Percentiles rank a stretch among this genome's conserved stretches.
Conservation (phyloP, 2,888 invertebrate species). For the Coronaproctus castanopsis region DNA sequence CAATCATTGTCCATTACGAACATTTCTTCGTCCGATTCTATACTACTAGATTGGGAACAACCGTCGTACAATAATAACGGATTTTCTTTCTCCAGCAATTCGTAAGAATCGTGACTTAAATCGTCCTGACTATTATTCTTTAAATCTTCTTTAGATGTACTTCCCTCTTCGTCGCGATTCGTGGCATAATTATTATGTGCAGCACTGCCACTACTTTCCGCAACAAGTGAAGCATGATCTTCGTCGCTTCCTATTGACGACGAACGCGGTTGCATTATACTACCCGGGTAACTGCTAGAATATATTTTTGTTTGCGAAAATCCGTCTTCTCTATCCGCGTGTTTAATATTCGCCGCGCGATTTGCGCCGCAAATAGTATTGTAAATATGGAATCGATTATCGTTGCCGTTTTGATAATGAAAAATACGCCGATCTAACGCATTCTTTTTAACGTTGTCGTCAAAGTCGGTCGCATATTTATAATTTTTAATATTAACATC, state of each 20-base stretch:
- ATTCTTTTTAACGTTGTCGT: constrained; percentile 2
- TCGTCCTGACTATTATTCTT: constrained; percentile 48
- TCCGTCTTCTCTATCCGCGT: too few relatives aligned
- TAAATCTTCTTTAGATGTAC: constrained; percentile 20
- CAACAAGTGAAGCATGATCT: constrained; percentile 38
- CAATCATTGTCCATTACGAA: constrained; percentile 53
- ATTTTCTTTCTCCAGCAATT: constrained; percentile 50
- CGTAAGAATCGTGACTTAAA: constrained; percentile 72
- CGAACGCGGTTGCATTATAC: constrained; percentile 37
- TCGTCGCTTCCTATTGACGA: constrained; percentile 42
- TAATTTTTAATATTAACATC: constrained; percentile 1
- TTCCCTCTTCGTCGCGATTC: constrained; percentile 31
- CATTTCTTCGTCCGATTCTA: constrained; percentile 53
- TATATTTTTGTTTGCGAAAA: constrained; percentile 54
- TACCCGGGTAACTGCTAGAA: constrained; percentile 66
- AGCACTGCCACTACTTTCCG: constrained; percentile 28
- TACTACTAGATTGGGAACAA: constrained; percentile 39
- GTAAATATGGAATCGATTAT: neutral
- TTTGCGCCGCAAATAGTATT: neutral
- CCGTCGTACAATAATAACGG: neutral
- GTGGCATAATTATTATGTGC: constrained; percentile 30
- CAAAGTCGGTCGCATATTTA: neutral
- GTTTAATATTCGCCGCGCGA: neutral
- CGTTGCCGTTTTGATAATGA: neutral
- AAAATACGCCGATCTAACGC: constrained; percentile 8